Evolutionary conservation across 2,797 vertebrate genomes (phyloP).

Genomic region (Delichon dasypus): DNA sequence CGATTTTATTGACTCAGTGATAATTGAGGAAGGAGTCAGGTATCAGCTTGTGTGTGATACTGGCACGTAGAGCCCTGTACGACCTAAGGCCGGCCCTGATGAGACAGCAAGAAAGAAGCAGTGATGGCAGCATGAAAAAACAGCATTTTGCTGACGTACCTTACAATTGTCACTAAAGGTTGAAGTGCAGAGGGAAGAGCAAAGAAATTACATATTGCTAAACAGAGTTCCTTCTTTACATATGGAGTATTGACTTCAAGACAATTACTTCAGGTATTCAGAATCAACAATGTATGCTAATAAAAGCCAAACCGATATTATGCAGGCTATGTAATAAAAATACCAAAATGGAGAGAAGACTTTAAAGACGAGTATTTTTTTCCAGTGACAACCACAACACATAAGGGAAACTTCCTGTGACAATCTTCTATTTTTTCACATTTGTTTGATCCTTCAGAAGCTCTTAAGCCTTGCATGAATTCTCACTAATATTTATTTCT

Average conservation of each 20-base stretch:
- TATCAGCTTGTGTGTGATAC: background rate
- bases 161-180: background rate
- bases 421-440: background rate
- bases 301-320: background rate
- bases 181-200: background rate
- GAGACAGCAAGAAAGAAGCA: background rate
- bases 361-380: background rate
- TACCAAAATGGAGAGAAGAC: background rate
- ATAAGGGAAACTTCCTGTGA: background rate
- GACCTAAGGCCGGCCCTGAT: background rate
- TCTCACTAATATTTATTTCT: background rate
- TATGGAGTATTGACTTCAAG: background rate
- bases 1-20: constrained; percentile 19
- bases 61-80: constrained; percentile 9
- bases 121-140: background rate
- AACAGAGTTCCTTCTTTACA: background rate
- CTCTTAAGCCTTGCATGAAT: background rate
- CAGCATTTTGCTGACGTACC: background rate
- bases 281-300: background rate
- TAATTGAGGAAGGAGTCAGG: constrained; percentile 41
- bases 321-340: background rate
- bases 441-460: background rate
- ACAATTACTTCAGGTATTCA: background rate
- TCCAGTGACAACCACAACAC: background rate
- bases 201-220: background rate